Percentiles rank a stretch among this genome's conserved stretches.
Evolutionary conservation across 1,140 invertebrate species (phyloP).

Genomic region (Heliconius nattereri): DNA sequence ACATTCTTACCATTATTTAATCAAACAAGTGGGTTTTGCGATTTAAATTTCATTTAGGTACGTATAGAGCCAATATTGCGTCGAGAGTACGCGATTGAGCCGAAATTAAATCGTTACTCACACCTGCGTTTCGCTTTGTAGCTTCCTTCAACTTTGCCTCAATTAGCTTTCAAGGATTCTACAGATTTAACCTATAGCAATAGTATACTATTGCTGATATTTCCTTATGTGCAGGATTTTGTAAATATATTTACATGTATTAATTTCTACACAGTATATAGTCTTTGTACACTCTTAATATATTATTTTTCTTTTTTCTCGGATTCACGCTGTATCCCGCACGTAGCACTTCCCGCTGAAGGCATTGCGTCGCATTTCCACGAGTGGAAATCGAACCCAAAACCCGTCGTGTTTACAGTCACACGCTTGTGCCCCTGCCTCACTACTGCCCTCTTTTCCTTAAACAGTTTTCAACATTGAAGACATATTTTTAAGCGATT

Average conservation of each 20-base stretch:
- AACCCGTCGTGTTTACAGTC: no score
- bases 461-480: no score
- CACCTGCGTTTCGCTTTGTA: conserved; percentile 62
- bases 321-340: no score
- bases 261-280: background rate
- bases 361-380: no score
- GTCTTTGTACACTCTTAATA: background rate
- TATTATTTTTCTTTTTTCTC: no score
- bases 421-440: no score
- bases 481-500: no score
- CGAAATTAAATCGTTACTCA: conserved; percentile 75
- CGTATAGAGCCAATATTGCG: conserved; percentile 55
- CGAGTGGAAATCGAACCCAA: no score
- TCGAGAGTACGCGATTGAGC: conserved; percentile 58
- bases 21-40: background rate
- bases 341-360: no score
- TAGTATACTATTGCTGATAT: background rate
- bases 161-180: conserved; percentile 55
- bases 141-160: conserved; percentile 53
- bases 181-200: conserved; percentile 41
- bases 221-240: background rate
- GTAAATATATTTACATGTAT: background rate
- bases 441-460: no score
- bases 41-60: conserved; percentile 53
- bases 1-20: background rate